Conservation (phyloP, 1,140 invertebrate species). For the Whitmania pigra region DNA sequence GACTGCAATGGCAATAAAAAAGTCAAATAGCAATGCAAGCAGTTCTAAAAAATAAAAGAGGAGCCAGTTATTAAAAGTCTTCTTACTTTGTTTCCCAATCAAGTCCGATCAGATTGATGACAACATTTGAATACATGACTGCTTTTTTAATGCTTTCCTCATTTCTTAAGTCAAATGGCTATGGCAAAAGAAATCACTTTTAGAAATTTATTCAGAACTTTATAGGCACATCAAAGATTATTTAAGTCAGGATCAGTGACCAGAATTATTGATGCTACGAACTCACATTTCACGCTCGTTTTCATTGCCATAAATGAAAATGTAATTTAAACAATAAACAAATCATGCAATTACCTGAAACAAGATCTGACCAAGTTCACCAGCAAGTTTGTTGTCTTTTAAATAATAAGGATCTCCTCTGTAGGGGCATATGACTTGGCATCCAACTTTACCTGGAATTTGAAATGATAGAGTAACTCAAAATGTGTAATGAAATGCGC, state of each 20-base stretch:
- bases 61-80: not conserved
- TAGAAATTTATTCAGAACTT: not conserved
- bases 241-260: too few relatives aligned
- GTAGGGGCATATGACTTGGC: constrained; percentile 78
- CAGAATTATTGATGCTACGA: not conserved
- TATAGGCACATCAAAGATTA: too few relatives aligned
- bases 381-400: constrained; percentile 62
- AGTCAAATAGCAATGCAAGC: not conserved
- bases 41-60: not conserved
- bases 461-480: constrained; percentile 9
- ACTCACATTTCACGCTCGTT: not conserved
- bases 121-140: constrained; percentile 89
- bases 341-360: constrained; percentile 46
- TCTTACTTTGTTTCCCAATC: constrained; percentile 70
- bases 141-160: constrained; percentile 73
- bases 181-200: constrained; percentile 38
- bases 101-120: constrained; percentile 83
- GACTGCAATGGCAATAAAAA: not conserved
- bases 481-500: not conserved
- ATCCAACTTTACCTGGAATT: constrained; percentile 46
- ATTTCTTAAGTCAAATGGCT: constrained; percentile 70
- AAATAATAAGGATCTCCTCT: constrained; percentile 69
- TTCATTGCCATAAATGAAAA: not conserved
- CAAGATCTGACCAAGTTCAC: constrained; percentile 89
- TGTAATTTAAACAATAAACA: constrained; percentile 2